Base-by-base conservation (phyloP, 2,113 vertebrate genomes). In the Rhynchomys soricoides region DNA sequence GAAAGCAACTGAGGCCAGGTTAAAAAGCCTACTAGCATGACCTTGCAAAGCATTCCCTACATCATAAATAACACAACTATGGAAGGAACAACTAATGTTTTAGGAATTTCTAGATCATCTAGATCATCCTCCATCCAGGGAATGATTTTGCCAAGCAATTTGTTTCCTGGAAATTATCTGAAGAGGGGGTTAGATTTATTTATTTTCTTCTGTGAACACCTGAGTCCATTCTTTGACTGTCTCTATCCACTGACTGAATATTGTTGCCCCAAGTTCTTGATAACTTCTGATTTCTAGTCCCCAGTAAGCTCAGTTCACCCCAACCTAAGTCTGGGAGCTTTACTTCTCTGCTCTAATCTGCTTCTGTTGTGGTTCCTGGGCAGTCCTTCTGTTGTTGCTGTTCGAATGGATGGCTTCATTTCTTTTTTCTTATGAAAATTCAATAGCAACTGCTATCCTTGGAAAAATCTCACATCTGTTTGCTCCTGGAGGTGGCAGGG, bases 401-500 rank as follows among this genome's bases (percentile, higher is more conserved):
- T 73, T 86, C 90, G 75, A 93, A 81, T 75, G 29, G 91, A 89
- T 95, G 81, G 26, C 40, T 96, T 95, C 34, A 40, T 90, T 95
- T 95, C 37, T 29, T 81, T 90, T 90, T 92, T 26, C 62, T 93
- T 81, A 77, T 91, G 90, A 97, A 87, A 98, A 89, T 57, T 68
- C 71, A 86, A 55, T 82, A 89, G 52, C 22, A 7, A 82, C 29
- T 62, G 45, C 71, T 92, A 83, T 90, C 85, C 77, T 90, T 9
- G 34, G 86, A 75, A 87, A 77, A 93, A 68, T 52, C 68, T 89
- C 59, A 64, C 29, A 85, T 89, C 19, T 93, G 29, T 43, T 68
- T 68, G 74, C 52, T 92, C 29, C 59, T 48, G 57, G 57, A 88
- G 37, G 79, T 75, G 73, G n/a, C 57, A 70, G 45, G 59, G 45